Conservation (phyloP, 2,797 vertebrate species). For the Acanthis flammea region DNA sequence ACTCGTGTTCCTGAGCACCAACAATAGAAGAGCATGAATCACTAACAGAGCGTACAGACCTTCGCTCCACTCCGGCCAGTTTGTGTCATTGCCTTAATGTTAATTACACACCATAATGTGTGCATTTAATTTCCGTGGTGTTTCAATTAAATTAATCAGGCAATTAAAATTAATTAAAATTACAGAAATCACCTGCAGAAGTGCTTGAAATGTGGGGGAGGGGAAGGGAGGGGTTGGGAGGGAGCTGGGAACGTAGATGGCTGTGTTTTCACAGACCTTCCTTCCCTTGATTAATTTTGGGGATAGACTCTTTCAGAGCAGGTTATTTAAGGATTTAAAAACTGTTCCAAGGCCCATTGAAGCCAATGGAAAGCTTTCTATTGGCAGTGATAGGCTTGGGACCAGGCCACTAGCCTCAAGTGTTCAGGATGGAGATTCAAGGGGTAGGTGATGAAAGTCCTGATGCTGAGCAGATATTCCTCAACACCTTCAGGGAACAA, state of each 20-base stretch:
- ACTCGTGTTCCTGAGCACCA: neutral
- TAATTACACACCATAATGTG: constrained; percentile 64
- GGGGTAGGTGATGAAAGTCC: neutral
- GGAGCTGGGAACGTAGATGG: constrained; percentile 65
- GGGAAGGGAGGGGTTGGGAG: constrained; percentile 60
- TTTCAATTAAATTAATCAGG: constrained; percentile 73
- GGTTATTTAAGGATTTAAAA: constrained; percentile 61
- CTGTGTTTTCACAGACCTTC: constrained; percentile 61
- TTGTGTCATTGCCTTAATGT: constrained; percentile 52
- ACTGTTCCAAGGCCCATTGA: constrained; percentile 1
- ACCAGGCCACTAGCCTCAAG: neutral
- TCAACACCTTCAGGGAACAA: neutral
- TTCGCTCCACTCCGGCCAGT: constrained; percentile 33
- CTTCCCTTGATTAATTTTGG: constrained; percentile 61
- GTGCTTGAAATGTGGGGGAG: constrained; percentile 33
- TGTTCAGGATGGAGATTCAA: neutral
- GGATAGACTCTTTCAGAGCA: constrained; percentile 39
- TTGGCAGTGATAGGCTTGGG: constrained; percentile 12
- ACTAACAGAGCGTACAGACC: neutral
- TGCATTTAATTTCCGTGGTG: constrained; percentile 68
- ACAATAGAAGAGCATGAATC: constrained; percentile 51
- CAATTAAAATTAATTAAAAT: constrained; percentile 76
- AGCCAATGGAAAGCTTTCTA: constrained; percentile 18
- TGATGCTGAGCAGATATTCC: neutral
- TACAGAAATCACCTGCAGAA: constrained; percentile 66